Evolutionary conservation across 2,888 invertebrate species (phyloP).

Genomic region (Quadroppia sp.): DNA sequence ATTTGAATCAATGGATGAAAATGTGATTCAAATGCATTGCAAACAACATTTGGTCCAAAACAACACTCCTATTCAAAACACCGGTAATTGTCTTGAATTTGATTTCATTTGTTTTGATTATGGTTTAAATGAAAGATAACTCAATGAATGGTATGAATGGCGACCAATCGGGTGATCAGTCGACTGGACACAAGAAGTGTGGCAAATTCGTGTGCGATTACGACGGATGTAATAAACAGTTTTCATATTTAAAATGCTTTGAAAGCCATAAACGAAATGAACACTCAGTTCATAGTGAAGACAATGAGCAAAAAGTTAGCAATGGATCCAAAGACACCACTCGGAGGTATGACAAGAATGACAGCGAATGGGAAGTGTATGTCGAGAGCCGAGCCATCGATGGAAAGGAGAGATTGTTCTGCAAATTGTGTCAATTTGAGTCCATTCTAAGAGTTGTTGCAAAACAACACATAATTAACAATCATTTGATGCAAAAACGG

Average conservation of each 20-base stretch:
- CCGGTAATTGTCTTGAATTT: not conserved
- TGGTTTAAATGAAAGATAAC: not conserved
- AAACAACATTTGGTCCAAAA: not conserved
- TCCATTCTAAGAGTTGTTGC: not conserved
- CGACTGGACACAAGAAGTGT: not conserved
- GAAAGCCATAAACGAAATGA: constrained; percentile 11
- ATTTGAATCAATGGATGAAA: not conserved
- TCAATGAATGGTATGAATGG: not conserved
- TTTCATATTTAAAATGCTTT: constrained; percentile 19
- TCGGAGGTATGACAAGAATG: no score
- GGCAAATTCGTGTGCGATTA: not conserved
- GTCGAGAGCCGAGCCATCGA: not conserved
- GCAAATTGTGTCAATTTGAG: not conserved
- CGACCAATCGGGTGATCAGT: not conserved
- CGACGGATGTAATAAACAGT: constrained; percentile 18
- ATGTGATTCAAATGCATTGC: not conserved
- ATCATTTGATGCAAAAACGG: constrained; percentile 24
- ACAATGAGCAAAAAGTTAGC: not conserved
- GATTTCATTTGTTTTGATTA: not conserved
- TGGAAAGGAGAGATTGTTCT: constrained; percentile 13
- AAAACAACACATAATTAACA: constrained; percentile 28
- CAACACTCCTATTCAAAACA: not conserved
- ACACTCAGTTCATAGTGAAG: not conserved
- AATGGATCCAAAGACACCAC: not conserved
- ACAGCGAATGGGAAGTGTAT: not conserved